phyloP scores from a whole-genome alignment of 2,888 invertebrate genomes.

The Nymphalis c-album region DNA sequence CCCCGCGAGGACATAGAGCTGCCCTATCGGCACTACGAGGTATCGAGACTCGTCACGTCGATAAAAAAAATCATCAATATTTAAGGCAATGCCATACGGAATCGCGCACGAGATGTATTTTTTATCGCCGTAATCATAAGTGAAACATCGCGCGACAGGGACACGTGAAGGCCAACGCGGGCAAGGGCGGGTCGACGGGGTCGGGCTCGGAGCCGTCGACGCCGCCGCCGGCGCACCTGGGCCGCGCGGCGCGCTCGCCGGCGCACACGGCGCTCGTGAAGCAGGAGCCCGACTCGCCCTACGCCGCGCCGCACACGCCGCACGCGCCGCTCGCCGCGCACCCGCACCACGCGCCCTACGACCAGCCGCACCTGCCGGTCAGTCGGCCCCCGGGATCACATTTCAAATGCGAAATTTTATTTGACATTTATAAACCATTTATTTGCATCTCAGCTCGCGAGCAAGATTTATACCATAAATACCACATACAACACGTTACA shows the following conservation, averaged over 20 bases:
- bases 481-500: too few relatives aligned
- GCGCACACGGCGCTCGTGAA: constrained; percentile 74
- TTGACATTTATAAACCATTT: neutral
- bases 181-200: constrained; percentile 66
- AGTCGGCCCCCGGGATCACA: constrained; percentile 44
- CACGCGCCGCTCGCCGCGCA: constrained; percentile 61
- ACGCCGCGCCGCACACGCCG: constrained; percentile 57
- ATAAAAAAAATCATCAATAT: neutral
- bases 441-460: neutral
- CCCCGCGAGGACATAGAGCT: constrained; percentile 69
- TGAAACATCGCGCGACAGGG: constrained; percentile 50
- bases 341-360: constrained; percentile 75
- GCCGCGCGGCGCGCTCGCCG: constrained; percentile 73
- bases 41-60: constrained; percentile 36
- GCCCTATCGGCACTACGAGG: constrained; percentile 72
- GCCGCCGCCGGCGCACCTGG: constrained; percentile 75
- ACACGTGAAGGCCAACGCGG: constrained; percentile 55
- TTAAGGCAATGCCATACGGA: neutral
- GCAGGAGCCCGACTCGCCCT: constrained; percentile 83
- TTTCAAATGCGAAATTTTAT: neutral
- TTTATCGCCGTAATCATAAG: neutral
- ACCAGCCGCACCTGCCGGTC: constrained; percentile 72
- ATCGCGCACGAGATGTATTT: neutral
- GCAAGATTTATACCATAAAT: too few relatives aligned
- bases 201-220: constrained; percentile 77